Base-by-base conservation (phyloP, 2,113 vertebrate genomes). In the Rhinoderma darwinii region DNA sequence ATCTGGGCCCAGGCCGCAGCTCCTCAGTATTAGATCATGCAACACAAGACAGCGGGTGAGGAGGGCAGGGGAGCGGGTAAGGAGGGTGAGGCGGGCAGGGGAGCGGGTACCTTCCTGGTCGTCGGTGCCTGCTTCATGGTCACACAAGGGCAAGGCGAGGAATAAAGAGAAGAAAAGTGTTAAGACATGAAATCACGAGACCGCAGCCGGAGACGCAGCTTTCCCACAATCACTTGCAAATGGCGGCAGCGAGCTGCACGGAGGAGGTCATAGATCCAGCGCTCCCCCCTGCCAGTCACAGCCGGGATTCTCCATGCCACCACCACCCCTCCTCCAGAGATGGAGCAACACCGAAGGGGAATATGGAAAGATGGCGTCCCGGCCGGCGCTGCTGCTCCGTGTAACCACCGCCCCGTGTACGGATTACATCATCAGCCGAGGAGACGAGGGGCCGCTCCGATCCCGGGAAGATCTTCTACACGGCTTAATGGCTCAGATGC, bases 61-160 rank as follows among this genome's bases (percentile, higher is more conserved):
- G 25, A n/a, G n/a, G n/a, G n/a, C n/a, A n/a, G n/a, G 20, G 14
- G 0, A 8, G 20, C 43, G 15, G 76, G 17, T 37, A 25, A 47
- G 32, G 25, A n/a, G 82, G 20, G 20, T 32, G 12, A 79, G 1
- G 20, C 10, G 63, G 68, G 82, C 35, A 59, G 27, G 17, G 56
- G 61, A 30, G 84, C 35, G 35, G 84, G 84, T 86, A 86, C 84
- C 84, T 86, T 86, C 30, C 84, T 47, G 37, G 84, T 73, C 0
- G 84, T 81, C n/a, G 84, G 84, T 9, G 84, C 84, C 84, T 86
- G 84, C 35, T 68, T 86, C 84, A 86, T 86, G 54, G 70, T 73
- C 77, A 59, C 61, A 78, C 73, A 63, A 35, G 74, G 75, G 25
- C 77, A 80, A 79, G 35, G 44, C 22, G 44, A 80, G 84, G 22